These are phyloP conservation scores for Chascanopsetta lugubris DNA, from an alignment of 2,113 vertebrate species.

Conservation along the genomic window DNA sequence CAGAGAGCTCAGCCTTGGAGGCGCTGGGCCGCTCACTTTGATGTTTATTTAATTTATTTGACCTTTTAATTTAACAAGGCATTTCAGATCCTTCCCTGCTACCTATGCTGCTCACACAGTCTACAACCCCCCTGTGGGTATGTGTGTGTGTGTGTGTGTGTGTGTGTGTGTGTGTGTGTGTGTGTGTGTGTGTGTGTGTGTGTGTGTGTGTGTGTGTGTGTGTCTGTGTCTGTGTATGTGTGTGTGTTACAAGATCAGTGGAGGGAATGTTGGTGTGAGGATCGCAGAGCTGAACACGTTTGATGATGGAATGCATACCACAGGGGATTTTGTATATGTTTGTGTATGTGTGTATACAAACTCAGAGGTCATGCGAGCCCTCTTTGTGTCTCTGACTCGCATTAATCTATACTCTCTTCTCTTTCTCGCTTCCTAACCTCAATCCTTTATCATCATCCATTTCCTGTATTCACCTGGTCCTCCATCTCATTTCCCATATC, in stretches of 20 bases:
- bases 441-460: background rate
- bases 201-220: slow-evolving; percentile 14
- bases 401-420: background rate
- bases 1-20: slow-evolving; percentile 25
- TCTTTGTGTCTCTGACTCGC: slow-evolving; percentile 4
- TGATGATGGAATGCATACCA: slow-evolving; percentile 65
- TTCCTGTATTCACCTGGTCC: background rate
- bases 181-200: slow-evolving; percentile 12
- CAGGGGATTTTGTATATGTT: slow-evolving; percentile 40
- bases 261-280: slow-evolving; percentile 52
- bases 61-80: slow-evolving; percentile 65
- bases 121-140: background rate
- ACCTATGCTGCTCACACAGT: slow-evolving; percentile 3
- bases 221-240: too few relatives aligned
- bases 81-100: slow-evolving; percentile 37
- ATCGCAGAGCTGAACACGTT: slow-evolving; percentile 22
- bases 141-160: slow-evolving; percentile 15
- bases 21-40: slow-evolving; percentile 28
- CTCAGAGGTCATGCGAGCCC: slow-evolving; percentile 15
- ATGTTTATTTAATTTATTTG: slow-evolving; percentile 64
- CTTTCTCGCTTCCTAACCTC: background rate
- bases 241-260: slow-evolving; percentile 33
- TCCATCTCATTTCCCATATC: slow-evolving; percentile 13
- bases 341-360: slow-evolving; percentile 1
- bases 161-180: slow-evolving; percentile 19